A percentile compares a stretch with the other conserved stretches of the same genome.
phyloP scores from a whole-genome alignment of 1,140 invertebrate species.

The Diplogasteroides magnus region DNA sequence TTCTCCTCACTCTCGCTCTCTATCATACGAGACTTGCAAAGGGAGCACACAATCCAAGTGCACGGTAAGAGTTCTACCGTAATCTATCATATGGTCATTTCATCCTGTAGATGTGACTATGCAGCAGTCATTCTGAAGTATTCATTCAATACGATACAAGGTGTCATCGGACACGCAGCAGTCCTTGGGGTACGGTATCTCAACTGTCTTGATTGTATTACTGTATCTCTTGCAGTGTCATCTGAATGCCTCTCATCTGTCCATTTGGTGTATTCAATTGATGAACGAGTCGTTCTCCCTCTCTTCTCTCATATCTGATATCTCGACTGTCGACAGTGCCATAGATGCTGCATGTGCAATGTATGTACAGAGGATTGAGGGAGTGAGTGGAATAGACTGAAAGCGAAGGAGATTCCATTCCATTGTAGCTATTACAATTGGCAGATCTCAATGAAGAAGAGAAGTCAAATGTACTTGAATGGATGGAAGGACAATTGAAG shows the following conservation, averaged over 20 bases:
- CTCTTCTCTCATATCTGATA: not conserved
- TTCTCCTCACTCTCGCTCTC: not conserved
- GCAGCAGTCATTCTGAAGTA: conserved; percentile 14
- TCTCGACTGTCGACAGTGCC: not conserved
- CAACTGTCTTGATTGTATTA: not conserved
- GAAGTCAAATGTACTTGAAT: not conserved
- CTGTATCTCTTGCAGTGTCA: not conserved
- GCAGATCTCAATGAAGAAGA: not conserved
- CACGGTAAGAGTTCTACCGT: not conserved
- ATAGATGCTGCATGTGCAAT: not conserved
- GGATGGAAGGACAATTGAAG: not conserved
- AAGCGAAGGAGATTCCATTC: too few species aligned
- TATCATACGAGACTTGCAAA: not conserved
- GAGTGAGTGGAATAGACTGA: not conserved
- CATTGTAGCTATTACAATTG: not conserved
- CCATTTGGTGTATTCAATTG: not conserved
- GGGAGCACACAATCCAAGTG: not conserved
- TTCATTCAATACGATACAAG: not conserved
- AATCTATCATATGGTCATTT: too few species aligned
- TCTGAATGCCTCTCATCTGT: not conserved
- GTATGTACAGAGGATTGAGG: not conserved
- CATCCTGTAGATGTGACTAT: conserved; percentile 5
- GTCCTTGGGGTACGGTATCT: not conserved
- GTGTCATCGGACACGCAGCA: not conserved
- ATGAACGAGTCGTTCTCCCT: not conserved